Conservation (phyloP, 2,113 vertebrate genomes). For the Ceratotherium simum region DNA sequence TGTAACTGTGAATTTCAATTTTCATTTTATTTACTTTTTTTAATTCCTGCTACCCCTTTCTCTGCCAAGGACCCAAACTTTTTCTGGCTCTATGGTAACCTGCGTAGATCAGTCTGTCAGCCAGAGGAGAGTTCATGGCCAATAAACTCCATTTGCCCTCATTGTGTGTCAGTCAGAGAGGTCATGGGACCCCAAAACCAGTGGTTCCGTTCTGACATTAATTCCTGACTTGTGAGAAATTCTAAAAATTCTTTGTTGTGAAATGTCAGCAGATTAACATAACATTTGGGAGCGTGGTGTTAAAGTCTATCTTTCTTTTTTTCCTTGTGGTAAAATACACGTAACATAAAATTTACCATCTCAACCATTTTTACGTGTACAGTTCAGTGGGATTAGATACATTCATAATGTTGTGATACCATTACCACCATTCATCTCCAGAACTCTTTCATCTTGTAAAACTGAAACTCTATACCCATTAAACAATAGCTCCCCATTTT, state of each 20-base stretch:
- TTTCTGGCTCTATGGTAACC: no score
- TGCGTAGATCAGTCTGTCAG: not conserved
- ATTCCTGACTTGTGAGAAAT: not conserved
- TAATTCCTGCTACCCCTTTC: not conserved
- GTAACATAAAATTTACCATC: not conserved
- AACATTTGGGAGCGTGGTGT: not conserved
- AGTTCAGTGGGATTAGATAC: not conserved
- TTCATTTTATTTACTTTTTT: not conserved
- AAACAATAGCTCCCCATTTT: not conserved
- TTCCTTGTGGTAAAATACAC: not conserved
- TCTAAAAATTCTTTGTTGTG: not conserved
- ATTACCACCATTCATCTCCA: not conserved
- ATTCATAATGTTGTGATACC: not conserved
- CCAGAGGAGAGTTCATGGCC: fast-evolving
- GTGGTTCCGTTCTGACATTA: not conserved
- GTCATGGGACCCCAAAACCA: not conserved
- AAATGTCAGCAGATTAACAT: not conserved
- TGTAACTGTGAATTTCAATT: not conserved
- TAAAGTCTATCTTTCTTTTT: not conserved
- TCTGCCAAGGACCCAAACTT: not conserved
- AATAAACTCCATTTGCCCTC: not conserved
- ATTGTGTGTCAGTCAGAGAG: not conserved
- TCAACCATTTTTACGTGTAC: not conserved
- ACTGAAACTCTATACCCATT: not conserved
- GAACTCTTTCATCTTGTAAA: not conserved